Evolutionary conservation across 1,140 invertebrate genomes (phyloP).

Genomic region (Camponotus floridanus): DNA sequence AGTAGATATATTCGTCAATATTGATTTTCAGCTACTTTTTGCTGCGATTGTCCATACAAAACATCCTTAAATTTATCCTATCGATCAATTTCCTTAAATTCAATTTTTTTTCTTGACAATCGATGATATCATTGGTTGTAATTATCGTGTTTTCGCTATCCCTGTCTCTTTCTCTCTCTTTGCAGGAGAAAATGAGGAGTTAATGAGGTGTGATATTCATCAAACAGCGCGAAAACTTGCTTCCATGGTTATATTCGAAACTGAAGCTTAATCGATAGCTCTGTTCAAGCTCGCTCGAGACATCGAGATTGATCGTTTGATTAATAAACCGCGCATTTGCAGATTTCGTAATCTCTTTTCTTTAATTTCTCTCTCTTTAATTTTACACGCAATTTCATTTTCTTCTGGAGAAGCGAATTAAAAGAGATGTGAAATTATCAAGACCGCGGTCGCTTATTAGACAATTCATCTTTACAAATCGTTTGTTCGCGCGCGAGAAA

Average conservation of each 20-base stretch:
- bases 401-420: background rate
- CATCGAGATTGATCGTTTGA: background rate
- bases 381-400: too few species aligned
- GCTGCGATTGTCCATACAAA: too few species aligned
- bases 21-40: too few species aligned
- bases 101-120: background rate
- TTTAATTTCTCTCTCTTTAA: background rate
- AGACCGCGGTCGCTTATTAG: background rate
- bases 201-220: slow-evolving; percentile 84
- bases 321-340: background rate
- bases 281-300: background rate
- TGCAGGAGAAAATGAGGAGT: slow-evolving; percentile 63
- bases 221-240: slow-evolving; percentile 77
- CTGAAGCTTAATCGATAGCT: background rate
- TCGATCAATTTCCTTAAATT: background rate
- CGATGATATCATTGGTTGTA: slow-evolving; percentile 73
- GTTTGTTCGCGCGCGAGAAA: background rate
- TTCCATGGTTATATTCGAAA: slow-evolving; percentile 59
- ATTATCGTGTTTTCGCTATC: slow-evolving; percentile 81
- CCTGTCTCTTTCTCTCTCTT: slow-evolving; percentile 38
- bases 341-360: background rate
- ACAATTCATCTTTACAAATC: slow-evolving; percentile 34
- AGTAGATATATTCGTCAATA: too few species aligned
- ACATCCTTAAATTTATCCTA: background rate
- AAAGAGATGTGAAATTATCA: background rate